These are phyloP conservation scores for Zaprionus gabonicus DNA, from an alignment of 1,140 invertebrate species.

Conservation along the genomic window DNA sequence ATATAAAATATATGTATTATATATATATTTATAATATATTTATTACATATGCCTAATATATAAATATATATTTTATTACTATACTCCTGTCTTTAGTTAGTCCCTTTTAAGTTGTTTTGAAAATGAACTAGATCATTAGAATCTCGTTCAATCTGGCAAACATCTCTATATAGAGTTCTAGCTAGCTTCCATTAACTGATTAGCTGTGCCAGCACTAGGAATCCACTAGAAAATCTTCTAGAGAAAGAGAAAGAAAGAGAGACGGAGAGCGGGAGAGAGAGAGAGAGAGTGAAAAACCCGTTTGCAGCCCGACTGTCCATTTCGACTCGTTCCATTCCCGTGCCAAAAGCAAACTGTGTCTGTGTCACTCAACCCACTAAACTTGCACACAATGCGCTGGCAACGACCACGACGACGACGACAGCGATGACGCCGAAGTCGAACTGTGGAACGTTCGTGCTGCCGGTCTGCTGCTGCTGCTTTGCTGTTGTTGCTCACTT, in stretches of 20 bases:
- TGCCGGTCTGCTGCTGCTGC: not conserved
- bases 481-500: conserved; percentile 21
- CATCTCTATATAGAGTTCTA: not conserved
- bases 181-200: not conserved
- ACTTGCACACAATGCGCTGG: conserved; percentile 73
- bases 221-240: conserved; percentile 63
- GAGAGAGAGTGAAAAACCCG: conserved; percentile 42
- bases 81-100: not conserved
- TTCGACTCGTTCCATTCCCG: conserved; percentile 54
- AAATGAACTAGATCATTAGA: not conserved
- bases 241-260: conserved; percentile 31
- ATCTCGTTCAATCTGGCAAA: not conserved
- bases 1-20: not conserved
- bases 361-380: conserved; percentile 83
- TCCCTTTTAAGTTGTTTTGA: too few species aligned
- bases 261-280: not conserved
- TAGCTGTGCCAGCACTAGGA: conserved; percentile 34
- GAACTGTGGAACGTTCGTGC: conserved; percentile 46
- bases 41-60: not conserved
- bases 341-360: conserved; percentile 78
- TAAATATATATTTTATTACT: not conserved
- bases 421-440: conserved; percentile 38
- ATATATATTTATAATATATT: not conserved
- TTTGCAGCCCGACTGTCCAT: conserved; percentile 37
- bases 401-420: conserved; percentile 21